A percentile compares a stretch with the other conserved stretches of the same genome.
Evolutionary conservation across 2,888 invertebrate genomes (phyloP).

Genomic region (Hoplodrina blanda): DNA sequence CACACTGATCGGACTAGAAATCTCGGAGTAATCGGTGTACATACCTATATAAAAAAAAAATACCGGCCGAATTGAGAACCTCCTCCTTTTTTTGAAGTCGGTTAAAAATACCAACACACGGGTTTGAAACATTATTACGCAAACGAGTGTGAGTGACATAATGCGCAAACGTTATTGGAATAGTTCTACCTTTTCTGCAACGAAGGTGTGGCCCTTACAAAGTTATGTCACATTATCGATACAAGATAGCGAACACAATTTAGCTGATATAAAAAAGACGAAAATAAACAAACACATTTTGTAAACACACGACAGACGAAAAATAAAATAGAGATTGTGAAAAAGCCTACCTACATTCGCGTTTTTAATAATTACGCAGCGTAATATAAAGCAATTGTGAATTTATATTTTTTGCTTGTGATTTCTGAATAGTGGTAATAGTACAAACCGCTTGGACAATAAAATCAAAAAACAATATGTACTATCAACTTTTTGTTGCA

Average conservation of each 20-base stretch:
- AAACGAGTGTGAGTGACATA: conserved; percentile 29
- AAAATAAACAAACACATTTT: conserved; percentile 18
- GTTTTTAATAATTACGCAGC: conserved; percentile 19
- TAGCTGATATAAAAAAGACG: conserved; percentile 18
- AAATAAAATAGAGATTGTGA: conserved; percentile 5
- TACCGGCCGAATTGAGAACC: no score
- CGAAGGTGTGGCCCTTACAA: not conserved
- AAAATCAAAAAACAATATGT: not conserved
- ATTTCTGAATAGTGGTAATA: conserved; percentile 6
- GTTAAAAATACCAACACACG: conserved; percentile 23
- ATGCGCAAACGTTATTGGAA: not conserved
- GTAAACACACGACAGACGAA: conserved; percentile 4
- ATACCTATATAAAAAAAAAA: no score
- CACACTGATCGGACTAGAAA: no score
- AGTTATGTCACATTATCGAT: not conserved
- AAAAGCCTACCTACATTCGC: conserved; percentile 36
- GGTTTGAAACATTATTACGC: conserved; percentile 11
- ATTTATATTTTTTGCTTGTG: conserved; percentile 23
- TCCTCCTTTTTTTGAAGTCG: no score
- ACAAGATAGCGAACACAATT: conserved; percentile 15
- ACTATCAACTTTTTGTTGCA: no score
- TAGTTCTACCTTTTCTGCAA: not conserved
- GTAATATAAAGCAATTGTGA: conserved; percentile 45
- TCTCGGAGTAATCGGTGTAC: no score
- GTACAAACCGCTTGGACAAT: conserved; percentile 40